Evolutionary conservation across 2,888 invertebrate species (phyloP).

Genomic region (Microplitis deprimator): DNA sequence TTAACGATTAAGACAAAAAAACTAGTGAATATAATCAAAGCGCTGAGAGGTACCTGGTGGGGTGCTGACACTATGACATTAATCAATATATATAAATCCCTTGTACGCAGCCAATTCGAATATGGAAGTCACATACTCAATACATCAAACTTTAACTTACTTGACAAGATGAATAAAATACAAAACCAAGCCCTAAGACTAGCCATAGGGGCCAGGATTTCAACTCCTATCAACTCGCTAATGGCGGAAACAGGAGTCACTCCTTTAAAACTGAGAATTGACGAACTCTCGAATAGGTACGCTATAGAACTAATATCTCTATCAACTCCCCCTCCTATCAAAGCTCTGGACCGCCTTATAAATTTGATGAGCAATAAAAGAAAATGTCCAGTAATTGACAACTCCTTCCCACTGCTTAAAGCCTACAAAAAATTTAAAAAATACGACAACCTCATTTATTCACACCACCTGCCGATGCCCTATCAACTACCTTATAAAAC

Average conservation of each 20-base stretch:
- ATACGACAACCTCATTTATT: too few relatives aligned
- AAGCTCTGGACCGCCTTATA: neutral
- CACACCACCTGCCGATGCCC: too few relatives aligned
- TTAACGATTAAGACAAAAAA: too few relatives aligned
- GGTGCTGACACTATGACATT: constrained; percentile 1
- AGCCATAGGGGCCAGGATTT: neutral
- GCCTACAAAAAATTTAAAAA: neutral
- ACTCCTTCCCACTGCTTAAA: neutral
- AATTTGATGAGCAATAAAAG: neutral
- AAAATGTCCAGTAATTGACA: neutral
- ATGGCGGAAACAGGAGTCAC: neutral
- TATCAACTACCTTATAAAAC: too few relatives aligned
- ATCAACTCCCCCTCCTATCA: neutral
- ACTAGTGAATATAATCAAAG: too few relatives aligned
- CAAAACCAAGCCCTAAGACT: neutral
- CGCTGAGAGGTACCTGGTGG: constrained; percentile 18
- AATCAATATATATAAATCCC: neutral
- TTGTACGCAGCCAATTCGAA: neutral
- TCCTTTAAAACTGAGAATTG: neutral
- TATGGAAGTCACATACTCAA: constrained; percentile 19
- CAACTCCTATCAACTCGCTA: neutral
- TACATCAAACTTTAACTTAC: neutral
- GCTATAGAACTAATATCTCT: neutral
- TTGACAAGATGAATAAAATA: neutral
- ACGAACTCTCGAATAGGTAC: neutral